Conservation (phyloP, 1,140 invertebrate species). For the Aphaenogaster rudis region DNA sequence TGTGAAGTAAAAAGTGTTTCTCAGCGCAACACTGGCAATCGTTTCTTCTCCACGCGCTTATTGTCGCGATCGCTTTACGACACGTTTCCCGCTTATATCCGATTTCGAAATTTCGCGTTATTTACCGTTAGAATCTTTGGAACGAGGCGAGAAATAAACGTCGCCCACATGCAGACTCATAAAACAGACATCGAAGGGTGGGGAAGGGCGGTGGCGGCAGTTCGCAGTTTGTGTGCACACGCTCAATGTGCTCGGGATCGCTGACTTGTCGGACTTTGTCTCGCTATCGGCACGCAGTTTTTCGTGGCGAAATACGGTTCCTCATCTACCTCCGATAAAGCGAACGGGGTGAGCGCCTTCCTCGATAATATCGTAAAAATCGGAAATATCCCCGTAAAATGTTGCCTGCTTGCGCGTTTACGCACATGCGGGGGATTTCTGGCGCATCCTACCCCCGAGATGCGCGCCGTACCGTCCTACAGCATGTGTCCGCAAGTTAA, state of each 20-base stretch:
- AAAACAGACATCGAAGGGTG: conserved; percentile 49
- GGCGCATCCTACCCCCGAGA: neutral
- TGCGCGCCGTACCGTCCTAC: neutral
- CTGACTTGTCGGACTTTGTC: conserved; percentile 54
- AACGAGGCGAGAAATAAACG: conserved; percentile 46
- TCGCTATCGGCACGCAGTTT: conserved; percentile 33
- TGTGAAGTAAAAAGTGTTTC: conserved; percentile 23
- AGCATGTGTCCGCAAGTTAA: conserved; percentile 21
- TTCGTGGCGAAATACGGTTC: conserved; percentile 22
- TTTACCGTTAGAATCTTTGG: conserved; percentile 41
- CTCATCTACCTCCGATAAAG: conserved; percentile 19
- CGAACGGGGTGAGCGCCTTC: neutral
- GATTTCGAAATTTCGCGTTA: conserved; percentile 51
- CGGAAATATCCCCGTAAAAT: conserved; percentile 56
- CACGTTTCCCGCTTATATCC: conserved; percentile 21
- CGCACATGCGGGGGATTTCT: neutral
- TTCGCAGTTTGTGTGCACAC: neutral
- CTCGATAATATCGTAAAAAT: conserved; percentile 68
- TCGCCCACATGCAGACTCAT: conserved; percentile 35
- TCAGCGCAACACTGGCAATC: neutral
- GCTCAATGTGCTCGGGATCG: conserved; percentile 19
- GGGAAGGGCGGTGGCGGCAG: neutral
- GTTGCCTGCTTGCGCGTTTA: conserved; percentile 6
- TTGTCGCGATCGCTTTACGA: conserved; percentile 46
- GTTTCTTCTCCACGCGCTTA: neutral